These are phyloP conservation scores for Synaphobranchus kaupii DNA, from an alignment of 2,797 vertebrate species.

Conservation along the genomic window DNA sequence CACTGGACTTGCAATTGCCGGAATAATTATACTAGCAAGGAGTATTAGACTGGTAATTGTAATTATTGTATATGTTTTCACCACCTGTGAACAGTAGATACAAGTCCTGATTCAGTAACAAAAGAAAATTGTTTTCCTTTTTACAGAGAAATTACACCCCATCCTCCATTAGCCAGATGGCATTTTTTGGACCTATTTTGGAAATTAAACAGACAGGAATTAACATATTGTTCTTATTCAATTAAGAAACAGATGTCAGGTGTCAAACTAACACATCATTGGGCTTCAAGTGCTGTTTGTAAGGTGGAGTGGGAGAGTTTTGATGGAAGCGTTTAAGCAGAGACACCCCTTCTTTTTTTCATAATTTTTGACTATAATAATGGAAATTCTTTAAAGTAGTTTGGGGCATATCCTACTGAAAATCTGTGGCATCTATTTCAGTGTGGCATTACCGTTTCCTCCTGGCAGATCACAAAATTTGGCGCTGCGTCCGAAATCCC, in stretches of 20 bases:
- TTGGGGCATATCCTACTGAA: neutral
- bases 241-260: neutral
- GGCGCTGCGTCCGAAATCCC: conserved; percentile 81
- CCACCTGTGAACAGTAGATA: neutral
- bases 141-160: neutral
- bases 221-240: neutral
- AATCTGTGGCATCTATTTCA: neutral
- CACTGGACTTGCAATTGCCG: conserved; percentile 68
- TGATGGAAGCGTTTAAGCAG: neutral
- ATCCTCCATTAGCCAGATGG: neutral
- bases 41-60: conserved; percentile 75
- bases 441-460: neutral
- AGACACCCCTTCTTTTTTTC: neutral
- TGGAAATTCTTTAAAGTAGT: neutral
- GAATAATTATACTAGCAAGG: conserved; percentile 69
- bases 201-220: neutral
- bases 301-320: neutral
- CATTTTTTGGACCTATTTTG: neutral
- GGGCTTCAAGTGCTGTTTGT: neutral
- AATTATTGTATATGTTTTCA: neutral
- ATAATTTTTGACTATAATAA: neutral
- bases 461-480: conserved; percentile 80
- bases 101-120: neutral
- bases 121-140: neutral
- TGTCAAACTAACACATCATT: neutral